Conservation (phyloP, 2,888 invertebrate species). For the Poecilobothrus nobilitatus region DNA sequence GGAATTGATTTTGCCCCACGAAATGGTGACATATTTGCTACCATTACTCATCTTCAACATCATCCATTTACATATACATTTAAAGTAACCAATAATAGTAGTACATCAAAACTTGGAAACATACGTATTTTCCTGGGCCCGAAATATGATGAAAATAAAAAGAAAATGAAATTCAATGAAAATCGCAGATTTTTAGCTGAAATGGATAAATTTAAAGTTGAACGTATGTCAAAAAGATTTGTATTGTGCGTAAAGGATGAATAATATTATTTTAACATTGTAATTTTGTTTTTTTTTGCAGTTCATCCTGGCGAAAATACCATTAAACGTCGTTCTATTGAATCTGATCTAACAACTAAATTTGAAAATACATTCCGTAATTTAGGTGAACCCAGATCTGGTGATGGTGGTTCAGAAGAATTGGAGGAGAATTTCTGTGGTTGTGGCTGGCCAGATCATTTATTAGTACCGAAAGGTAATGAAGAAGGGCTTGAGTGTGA, state of each 20-base stretch:
- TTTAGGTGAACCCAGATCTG: slow-evolving; percentile 53
- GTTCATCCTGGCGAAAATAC: slow-evolving; percentile 56
- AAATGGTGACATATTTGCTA: slow-evolving; percentile 55
- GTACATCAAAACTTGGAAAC: slow-evolving; percentile 46
- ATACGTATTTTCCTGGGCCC: slow-evolving; percentile 55
- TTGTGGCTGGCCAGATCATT: slow-evolving; percentile 79
- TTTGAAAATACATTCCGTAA: slow-evolving; percentile 73
- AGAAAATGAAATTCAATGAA: slow-evolving; percentile 48
- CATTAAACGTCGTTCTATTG: slow-evolving; percentile 52
- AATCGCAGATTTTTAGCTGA: slow-evolving; percentile 53
- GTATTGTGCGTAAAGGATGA: not conserved
- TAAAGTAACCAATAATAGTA: slow-evolving; percentile 47
- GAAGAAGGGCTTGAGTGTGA: slow-evolving; percentile 56
- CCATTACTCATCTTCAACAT: slow-evolving; percentile 66
- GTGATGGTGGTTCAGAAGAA: slow-evolving; percentile 46
- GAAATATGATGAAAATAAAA: slow-evolving; percentile 51
- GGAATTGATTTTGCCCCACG: slow-evolving; percentile 65
- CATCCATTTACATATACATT: slow-evolving; percentile 55
- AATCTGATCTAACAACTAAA: slow-evolving; percentile 70
- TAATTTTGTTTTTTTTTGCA: slow-evolving; percentile 33
- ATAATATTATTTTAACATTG: not conserved
- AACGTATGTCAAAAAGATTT: slow-evolving; percentile 21
- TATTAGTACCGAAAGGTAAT: slow-evolving; percentile 66
- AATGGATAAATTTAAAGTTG: slow-evolving; percentile 54
- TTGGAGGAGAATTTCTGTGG: slow-evolving; percentile 73